Percentiles rank a stretch among this genome's conserved stretches.
Conservation (phyloP, 2,888 invertebrate genomes). For the Oasisia sp. region DNA sequence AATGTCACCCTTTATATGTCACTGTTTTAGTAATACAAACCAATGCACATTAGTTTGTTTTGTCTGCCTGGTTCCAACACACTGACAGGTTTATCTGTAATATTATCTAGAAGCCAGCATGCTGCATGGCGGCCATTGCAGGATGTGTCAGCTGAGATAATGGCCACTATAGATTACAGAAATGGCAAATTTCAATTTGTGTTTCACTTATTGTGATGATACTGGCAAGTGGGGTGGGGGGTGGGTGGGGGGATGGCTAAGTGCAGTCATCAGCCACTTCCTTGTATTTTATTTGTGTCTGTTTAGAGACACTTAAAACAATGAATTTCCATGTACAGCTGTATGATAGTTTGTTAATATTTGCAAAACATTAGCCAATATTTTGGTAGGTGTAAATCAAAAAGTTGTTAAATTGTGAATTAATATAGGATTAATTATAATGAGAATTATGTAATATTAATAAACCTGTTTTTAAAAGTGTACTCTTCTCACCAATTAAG, state of each 20-base stretch:
- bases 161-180: background rate
- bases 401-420: background rate
- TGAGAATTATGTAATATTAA: background rate
- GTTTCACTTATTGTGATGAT: background rate
- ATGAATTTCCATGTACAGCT: too few relatives aligned
- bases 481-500: too few relatives aligned
- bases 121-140: background rate
- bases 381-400: background rate
- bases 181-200: background rate
- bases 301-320: background rate
- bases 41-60: background rate
- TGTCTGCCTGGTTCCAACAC: background rate
- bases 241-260: background rate
- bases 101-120: background rate
- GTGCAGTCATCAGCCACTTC: background rate
- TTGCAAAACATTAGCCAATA: too few relatives aligned
- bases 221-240: background rate
- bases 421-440: background rate
- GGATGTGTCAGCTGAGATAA: background rate
- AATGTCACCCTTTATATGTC: background rate
- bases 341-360: too few relatives aligned
- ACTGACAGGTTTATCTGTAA: background rate
- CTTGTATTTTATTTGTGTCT: background rate
- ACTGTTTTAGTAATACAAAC: background rate
- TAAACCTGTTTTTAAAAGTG: background rate